These are phyloP conservation scores for Nannoperca obscura DNA, from an alignment of 2,797 vertebrate genomes.

Conservation along the genomic window DNA sequence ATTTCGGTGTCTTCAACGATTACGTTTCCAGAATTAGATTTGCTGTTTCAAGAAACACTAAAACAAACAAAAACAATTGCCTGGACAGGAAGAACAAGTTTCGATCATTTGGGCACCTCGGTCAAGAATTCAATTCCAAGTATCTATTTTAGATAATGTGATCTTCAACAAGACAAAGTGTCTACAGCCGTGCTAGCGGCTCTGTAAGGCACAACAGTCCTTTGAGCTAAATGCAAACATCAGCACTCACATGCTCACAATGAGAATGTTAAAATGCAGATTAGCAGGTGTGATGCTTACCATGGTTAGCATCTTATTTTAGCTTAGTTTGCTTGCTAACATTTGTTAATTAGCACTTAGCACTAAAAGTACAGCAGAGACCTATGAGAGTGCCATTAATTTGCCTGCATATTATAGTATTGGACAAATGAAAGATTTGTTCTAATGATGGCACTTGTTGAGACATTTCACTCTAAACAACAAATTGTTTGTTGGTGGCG, in stretches of 20 bases:
- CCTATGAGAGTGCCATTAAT: not conserved
- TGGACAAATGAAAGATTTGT: not conserved
- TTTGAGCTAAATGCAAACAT: constrained; percentile 8
- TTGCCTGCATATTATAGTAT: not conserved
- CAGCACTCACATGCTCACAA: not conserved
- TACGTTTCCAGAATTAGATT: not conserved
- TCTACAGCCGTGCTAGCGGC: not conserved
- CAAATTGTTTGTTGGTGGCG: not conserved
- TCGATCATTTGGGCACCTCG: not conserved
- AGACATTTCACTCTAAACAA: not conserved
- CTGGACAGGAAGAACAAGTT: not conserved
- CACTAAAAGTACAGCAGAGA: not conserved
- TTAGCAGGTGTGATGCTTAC: not conserved
- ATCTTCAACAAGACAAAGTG: constrained; percentile 7
- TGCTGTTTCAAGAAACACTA: not conserved
- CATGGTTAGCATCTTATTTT: not conserved
- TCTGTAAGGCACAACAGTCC: not conserved
- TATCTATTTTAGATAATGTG: constrained; percentile 32
- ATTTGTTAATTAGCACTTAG: not conserved
- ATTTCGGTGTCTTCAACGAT: constrained; percentile 3
- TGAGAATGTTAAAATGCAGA: not conserved
- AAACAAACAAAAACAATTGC: constrained; percentile 1
- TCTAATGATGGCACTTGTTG: not conserved
- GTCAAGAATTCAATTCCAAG: constrained; percentile 18
- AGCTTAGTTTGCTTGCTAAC: not conserved